phyloP scores from a whole-genome alignment of 1,140 invertebrate species.

The Bombus affinis region DNA sequence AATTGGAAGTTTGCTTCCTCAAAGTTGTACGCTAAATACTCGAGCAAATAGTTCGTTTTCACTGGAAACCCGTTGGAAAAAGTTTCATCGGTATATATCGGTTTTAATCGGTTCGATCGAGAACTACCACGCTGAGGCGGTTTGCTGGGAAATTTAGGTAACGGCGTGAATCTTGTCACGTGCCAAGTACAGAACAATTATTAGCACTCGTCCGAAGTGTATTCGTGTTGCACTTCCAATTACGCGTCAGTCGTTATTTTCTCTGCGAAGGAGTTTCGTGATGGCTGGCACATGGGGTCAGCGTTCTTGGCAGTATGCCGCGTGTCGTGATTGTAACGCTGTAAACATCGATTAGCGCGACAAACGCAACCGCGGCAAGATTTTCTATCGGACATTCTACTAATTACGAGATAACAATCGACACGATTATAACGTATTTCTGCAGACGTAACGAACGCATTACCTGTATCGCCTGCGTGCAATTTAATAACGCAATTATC shows the following conservation, averaged over 20 bases:
- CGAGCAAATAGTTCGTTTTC: neutral
- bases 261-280: constrained; percentile 12
- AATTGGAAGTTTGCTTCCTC: neutral
- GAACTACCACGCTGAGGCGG: neutral
- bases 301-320: neutral
- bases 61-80: neutral
- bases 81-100: neutral
- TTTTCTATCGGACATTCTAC: neutral
- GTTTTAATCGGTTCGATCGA: neutral
- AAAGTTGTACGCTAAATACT: neutral
- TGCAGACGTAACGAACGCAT: neutral
- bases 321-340: constrained; percentile 50
- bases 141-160: neutral
- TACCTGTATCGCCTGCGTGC: neutral
- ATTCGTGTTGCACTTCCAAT: neutral
- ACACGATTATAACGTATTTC: neutral
- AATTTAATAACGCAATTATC: neutral
- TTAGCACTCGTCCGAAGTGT: neutral
- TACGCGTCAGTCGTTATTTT: constrained; percentile 18
- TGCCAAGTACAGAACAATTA: neutral
- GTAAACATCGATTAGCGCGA: constrained; percentile 45
- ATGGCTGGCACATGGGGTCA: neutral
- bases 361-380: constrained; percentile 1
- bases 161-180: neutral
- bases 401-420: neutral